Base-by-base conservation (phyloP, 1,140 invertebrate genomes). In the Adelges cooleyi region DNA sequence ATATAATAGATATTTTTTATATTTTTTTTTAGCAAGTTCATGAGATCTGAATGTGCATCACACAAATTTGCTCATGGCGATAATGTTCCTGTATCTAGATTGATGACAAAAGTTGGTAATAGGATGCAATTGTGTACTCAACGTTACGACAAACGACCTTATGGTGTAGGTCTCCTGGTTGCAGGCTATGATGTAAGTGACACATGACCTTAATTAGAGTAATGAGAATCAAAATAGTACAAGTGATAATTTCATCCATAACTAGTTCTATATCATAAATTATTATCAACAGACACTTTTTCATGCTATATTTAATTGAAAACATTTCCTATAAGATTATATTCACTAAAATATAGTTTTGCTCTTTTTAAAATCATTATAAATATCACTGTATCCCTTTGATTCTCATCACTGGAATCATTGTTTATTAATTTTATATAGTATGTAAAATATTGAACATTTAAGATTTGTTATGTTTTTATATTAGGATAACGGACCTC, bases 41-140 rank as follows among this genome's bases (percentile, higher is more conserved):
- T 98, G 87, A 79, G 93, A 71, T 88, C 86, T 2, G 93, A 98
- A 75, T 98, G 95, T 74, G 78, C 96, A 40, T 92, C 94, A 73
- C 86, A 93, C 70, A 85, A 89, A 53, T 98, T 94, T 76, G 84
- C 88, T 9, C 90, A 94, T 71, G 86, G 90, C 72, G 77, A 83
- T 15, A 78, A 83, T 20, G 80, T 95, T 71, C 91, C 93, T 0
- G 79, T 98, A 0, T 83, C 83, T 42, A 81, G 93, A 50, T 78
- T 98, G n/a, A 92, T 97, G 67, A 74, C 79, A 10, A 80, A 82
- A 66, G 78, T 98, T 40, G 92, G 93, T 56, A 93, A 92, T 74
- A 97, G 98, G 79, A 92, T 98, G 86, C 96, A 99, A 80, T 82
- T 90, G 6, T 96, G 90, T 56, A 99, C 96, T 6, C 96, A 99